These are phyloP conservation scores for Stichopus chloronotus DNA, from an alignment of 35 echinoderm and acorn worm genomes.

Conservation along the genomic window DNA sequence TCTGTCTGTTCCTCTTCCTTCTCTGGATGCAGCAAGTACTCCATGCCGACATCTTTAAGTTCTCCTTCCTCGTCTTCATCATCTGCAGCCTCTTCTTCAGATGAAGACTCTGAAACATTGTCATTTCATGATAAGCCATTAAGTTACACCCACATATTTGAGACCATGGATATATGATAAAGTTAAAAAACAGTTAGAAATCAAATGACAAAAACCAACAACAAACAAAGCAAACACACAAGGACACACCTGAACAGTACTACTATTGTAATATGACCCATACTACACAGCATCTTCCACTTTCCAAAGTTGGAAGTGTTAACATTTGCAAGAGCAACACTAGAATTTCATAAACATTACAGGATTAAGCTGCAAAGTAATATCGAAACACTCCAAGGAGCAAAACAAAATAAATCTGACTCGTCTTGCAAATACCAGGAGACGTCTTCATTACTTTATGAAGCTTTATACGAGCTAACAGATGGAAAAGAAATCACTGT, in stretches of 20 bases:
- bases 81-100: slow-evolving; percentile 71
- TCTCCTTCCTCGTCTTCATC: slow-evolving; percentile 73
- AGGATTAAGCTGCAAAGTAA: too few relatives aligned
- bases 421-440: neutral
- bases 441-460: slow-evolving; percentile 6
- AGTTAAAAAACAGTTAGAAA: too few relatives aligned
- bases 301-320: too few relatives aligned
- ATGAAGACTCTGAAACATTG: slow-evolving; percentile 44
- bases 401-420: neutral
- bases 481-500: neutral
- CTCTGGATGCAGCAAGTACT: slow-evolving; percentile 95
- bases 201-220: too few relatives aligned
- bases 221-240: too few relatives aligned
- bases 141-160: neutral
- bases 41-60: slow-evolving; percentile 92
- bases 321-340: too few relatives aligned
- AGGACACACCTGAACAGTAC: too few relatives aligned
- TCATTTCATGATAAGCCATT: neutral
- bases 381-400: neutral
- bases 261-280: too few relatives aligned
- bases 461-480: slow-evolving; percentile 37
- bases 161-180: neutral
- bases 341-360: too few relatives aligned
- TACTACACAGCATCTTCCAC: too few relatives aligned
- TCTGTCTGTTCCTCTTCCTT: slow-evolving; percentile 75